Conservation (phyloP, 1,140 invertebrate genomes). For the Neodiprion virginianus region DNA sequence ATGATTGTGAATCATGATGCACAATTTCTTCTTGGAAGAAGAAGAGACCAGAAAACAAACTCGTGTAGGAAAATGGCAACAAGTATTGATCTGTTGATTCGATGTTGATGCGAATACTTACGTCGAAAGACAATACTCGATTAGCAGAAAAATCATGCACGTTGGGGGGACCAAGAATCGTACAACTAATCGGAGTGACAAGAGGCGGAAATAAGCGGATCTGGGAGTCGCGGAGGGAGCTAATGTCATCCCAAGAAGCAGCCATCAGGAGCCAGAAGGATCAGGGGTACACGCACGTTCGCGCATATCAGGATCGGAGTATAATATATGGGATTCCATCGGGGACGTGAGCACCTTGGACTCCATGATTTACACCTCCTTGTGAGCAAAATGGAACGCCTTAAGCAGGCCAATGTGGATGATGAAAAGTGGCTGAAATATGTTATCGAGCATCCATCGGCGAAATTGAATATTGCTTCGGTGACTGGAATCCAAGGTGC, state of each 20-base stretch:
- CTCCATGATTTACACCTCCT: slow-evolving; percentile 58
- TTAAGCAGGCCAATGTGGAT: slow-evolving; percentile 3
- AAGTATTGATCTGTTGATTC: too few species aligned
- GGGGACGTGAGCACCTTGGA: slow-evolving; percentile 25
- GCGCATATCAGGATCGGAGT: slow-evolving; percentile 53
- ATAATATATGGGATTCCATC: slow-evolving; percentile 55
- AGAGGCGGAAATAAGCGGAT: slow-evolving; percentile 52
- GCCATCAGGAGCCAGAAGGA: slow-evolving; percentile 39
- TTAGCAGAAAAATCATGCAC: slow-evolving; percentile 6
- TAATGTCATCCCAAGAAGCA: slow-evolving; percentile 53
- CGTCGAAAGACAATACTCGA: too few species aligned
- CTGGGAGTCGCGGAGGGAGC: slow-evolving; percentile 29
- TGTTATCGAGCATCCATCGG: too few species aligned
- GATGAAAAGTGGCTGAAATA: too few species aligned
- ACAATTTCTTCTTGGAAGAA: too few species aligned
- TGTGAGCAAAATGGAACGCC: slow-evolving; percentile 51
- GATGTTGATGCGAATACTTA: too few species aligned
- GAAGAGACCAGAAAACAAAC: too few species aligned
- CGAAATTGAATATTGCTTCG: too few species aligned
- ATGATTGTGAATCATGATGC: too few species aligned
- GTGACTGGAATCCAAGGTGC: too few species aligned
- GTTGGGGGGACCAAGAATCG: background rate
- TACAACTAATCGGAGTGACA: background rate
- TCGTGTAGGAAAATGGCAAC: too few species aligned
- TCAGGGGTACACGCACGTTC: slow-evolving; percentile 60